phyloP scores from a whole-genome alignment of 2,797 vertebrate genomes.

The Myoxocephalus aenaeus region DNA sequence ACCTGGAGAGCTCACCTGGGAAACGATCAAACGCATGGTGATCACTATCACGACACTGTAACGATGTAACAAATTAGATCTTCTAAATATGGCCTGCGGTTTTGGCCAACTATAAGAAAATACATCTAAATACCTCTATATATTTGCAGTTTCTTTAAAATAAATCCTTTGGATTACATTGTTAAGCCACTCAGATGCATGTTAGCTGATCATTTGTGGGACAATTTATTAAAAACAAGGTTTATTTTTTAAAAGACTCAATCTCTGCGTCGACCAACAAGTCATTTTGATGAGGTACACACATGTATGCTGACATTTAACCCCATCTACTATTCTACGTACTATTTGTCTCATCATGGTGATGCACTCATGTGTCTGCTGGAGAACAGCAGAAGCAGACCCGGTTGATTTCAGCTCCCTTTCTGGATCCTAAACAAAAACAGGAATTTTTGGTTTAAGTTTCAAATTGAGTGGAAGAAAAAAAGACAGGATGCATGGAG shows the following conservation, averaged over 20 bases:
- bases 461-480: neutral
- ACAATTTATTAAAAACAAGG: neutral
- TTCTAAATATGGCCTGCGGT: neutral
- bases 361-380: conserved; percentile 45
- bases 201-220: neutral
- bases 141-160: neutral
- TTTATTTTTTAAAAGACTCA: neutral
- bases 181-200: neutral
- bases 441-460: neutral
- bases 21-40: neutral
- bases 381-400: conserved; percentile 49
- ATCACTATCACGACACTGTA: neutral
- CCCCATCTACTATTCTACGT: neutral
- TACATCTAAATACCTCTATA: neutral
- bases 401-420: neutral
- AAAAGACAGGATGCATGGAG: neutral
- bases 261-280: neutral
- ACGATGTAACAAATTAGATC: neutral
- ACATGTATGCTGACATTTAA: neutral
- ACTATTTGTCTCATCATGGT: conserved; percentile 50
- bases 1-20: conserved; percentile 52
- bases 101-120: neutral
- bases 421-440: conserved; percentile 50
- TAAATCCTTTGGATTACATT: neutral
- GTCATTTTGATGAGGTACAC: neutral